Base-by-base conservation (phyloP, 1,140 invertebrate species). In the Halyomorpha halys region DNA sequence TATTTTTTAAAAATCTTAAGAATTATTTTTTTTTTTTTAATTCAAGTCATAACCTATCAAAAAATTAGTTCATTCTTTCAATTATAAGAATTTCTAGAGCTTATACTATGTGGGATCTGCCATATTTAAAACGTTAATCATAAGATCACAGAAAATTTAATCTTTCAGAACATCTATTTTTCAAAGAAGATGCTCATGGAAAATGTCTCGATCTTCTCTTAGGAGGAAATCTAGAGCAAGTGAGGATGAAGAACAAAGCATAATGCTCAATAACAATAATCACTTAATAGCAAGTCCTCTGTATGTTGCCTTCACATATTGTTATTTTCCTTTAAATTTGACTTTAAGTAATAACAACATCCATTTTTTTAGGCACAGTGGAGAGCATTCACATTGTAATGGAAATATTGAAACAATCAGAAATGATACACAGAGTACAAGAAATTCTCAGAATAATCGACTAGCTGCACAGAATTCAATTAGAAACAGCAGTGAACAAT, bases 401-500 rank as follows among this genome's bases (percentile, higher is more conserved):
- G 87, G 84, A 19, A 79, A 79, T 62, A 75, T 80, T 30, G 79
- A 76, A 63, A 77, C 77, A 60, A 78, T 79, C 70, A 75, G 77
- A 72, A 88, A 85, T 68, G 84, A 87, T 68, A 87, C 84, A 0
- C 85, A 87, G 80, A 76, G 56, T 79, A 82, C 72, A 44, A 59
- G 54, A 39, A 62, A 72, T 72, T 59, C 78, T 77, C 76, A 82
- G 62, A 79, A 80, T 67, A 82, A 81, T 74, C 81, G 76, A 21
- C 71, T 84, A 64, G 86, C 83, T 74, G 85, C 86, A 34, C 86
- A 86, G 71, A 88, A 86, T 76, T 86, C 85, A 2, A 81, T 87
- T 63, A 73, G 76, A 53, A 74, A 74, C 30, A 71, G 71, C 34
- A 27, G 53, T 60, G 62, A 65, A 19, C 44, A 34, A 21, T 45